Conservation (phyloP, 2,888 invertebrate genomes). For the Epistrophella euchroma region DNA sequence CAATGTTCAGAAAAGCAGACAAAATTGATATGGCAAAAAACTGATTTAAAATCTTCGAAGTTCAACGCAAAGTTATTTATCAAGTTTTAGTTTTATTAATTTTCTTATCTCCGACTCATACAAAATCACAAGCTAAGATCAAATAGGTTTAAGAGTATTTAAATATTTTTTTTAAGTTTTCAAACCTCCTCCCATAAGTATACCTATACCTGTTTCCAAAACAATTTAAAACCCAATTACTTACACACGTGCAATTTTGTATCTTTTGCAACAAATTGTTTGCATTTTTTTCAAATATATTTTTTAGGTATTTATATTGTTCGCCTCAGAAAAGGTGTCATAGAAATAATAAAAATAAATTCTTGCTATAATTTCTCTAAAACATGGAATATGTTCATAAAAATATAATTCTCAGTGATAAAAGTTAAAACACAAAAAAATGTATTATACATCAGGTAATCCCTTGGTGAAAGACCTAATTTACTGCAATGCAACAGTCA, state of each 20-base stretch:
- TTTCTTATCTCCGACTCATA: no score
- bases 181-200: not conserved
- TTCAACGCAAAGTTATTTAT: no score
- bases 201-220: conserved; percentile 19
- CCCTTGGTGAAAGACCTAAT: conserved; percentile 24
- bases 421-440: not conserved
- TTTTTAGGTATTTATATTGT: not conserved
- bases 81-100: no score
- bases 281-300: conserved; percentile 24
- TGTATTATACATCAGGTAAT: conserved; percentile 26
- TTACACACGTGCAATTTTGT: conserved; percentile 17
- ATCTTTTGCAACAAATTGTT: conserved; percentile 2
- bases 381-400: conserved; percentile 50
- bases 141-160: no score
- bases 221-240: conserved; percentile 18
- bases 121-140: no score
- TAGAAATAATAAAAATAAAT: conserved; percentile 69
- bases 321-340: conserved; percentile 37
- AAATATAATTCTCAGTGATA: not conserved
- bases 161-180: no score
- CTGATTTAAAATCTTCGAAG: no score
- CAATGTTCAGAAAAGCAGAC: no score
- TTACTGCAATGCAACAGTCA: conserved; percentile 56
- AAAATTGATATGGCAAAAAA: no score
- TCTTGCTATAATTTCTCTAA: conserved; percentile 43